Conservation (phyloP, 2,888 invertebrate species). For the Chelonus formosanus region DNA sequence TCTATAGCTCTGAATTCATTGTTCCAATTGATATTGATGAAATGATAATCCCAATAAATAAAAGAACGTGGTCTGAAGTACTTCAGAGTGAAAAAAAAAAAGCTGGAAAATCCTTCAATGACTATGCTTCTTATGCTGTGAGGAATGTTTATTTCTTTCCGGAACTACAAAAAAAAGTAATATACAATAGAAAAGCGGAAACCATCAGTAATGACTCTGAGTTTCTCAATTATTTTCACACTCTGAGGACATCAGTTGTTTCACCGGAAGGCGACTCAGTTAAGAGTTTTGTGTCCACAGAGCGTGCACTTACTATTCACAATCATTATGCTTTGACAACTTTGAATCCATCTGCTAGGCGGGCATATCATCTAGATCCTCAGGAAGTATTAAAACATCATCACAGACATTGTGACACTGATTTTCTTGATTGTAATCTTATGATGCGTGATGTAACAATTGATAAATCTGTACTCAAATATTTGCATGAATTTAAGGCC, state of each 20-base stretch:
- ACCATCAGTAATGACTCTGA: conserved; percentile 48
- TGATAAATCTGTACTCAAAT: conserved; percentile 53
- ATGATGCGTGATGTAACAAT: conserved; percentile 53
- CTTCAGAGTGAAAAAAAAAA: conserved; percentile 65
- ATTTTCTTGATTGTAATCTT: conserved; percentile 55
- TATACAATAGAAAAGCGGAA: conserved; percentile 34
- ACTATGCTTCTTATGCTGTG: conserved; percentile 71
- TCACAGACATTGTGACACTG: conserved; percentile 67
- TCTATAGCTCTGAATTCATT: conserved; percentile 72
- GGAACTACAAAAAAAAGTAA: conserved; percentile 52
- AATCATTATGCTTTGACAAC: conserved; percentile 78
- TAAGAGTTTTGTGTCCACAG: conserved; percentile 76
- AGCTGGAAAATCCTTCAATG: conserved; percentile 62
- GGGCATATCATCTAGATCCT: conserved; percentile 70
- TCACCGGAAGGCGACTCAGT: conserved; percentile 74
- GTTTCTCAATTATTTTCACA: conserved; percentile 67
- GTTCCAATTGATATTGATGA: conserved; percentile 80
- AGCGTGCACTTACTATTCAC: conserved; percentile 75
- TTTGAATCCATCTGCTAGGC: conserved; percentile 67
- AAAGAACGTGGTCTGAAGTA: conserved; percentile 70
- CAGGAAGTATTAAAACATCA: conserved; percentile 74
- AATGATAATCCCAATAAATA: conserved; percentile 73
- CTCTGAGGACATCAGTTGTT: conserved; percentile 69
- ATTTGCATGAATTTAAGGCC: conserved; percentile 50
- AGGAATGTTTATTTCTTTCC: conserved; percentile 77